Base-by-base conservation (phyloP, 2,888 invertebrate species). In the Mermis nigrescens region DNA sequence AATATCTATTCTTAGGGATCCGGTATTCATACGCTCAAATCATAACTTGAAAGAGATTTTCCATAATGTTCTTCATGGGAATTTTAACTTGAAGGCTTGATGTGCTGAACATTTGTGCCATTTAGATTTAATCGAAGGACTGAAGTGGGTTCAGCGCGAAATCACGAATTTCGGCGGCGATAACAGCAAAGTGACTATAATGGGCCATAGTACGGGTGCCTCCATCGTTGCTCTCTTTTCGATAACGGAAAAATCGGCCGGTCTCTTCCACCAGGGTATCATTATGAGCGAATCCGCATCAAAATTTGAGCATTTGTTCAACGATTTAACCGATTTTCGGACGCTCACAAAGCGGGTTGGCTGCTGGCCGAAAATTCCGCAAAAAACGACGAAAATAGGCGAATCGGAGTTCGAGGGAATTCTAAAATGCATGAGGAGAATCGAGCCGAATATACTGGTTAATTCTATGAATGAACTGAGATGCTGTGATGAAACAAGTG, bases 91-190 rank as follows among this genome's bases (percentile, higher is more conserved):
- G n/a, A n/a, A n/a, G n/a, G n/a, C n/a, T n/a, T n/a, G n/a, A n/a
- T n/a, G n/a, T n/a, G n/a, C n/a, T n/a, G n/a, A n/a, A n/a, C n/a
- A n/a, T n/a, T n/a, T n/a, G n/a, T n/a, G n/a, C n/a, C n/a, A n/a
- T 61, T 56, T 31, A 61, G 61, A 61, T 45, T 28, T 57, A 3
- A 29, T 53, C 29, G 54, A 53, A 53, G 54, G 29, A 29, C 12
- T 27, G 7, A 27, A 31, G 7, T 53, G 54, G 54, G 52, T 57
- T 19, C 60, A 61, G 29, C n/a, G 29, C 3, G 61, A 64, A 63
- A 64, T 64, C 53, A 46, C 19, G 15, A 31, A 31, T 22, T 64
- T 64, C 60, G 64, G 64, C 15, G 64, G 64, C 31, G 62, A 64
- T 57, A 55, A 60, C 1, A 54, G 54, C 28, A 51, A 55, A 22